Evolutionary conservation across 2,113 vertebrate species (phyloP).

Genomic region (Marcusenius ussheri): DNA sequence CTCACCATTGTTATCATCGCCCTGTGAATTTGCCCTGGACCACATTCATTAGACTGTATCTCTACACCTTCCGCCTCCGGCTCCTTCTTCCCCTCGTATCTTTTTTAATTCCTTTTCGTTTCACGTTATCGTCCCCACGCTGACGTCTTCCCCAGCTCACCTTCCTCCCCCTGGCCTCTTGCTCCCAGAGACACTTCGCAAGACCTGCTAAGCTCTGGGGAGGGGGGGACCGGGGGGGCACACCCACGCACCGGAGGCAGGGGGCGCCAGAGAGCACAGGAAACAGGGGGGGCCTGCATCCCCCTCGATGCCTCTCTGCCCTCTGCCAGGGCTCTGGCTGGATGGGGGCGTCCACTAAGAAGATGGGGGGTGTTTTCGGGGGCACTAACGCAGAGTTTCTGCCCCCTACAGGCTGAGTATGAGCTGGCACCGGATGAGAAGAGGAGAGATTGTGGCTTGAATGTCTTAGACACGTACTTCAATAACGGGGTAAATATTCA

Average conservation of each 20-base stretch:
- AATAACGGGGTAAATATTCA: slow-evolving; percentile 66
- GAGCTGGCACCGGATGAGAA: slow-evolving; percentile 78
- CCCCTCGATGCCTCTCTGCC: not conserved
- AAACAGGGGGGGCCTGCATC: not conserved
- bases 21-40: not conserved
- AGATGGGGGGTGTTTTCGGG: not conserved
- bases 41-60: not conserved
- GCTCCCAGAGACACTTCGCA: not conserved
- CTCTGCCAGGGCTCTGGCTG: not conserved
- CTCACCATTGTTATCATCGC: not conserved
- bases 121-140: not conserved
- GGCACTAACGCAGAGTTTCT: not conserved
- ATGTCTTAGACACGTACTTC: slow-evolving; percentile 74
- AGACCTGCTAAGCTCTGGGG: too few relatives aligned
- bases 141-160: not conserved
- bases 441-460: slow-evolving; percentile 66
- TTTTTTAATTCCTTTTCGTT: not conserved
- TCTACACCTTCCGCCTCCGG: not conserved
- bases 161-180: not conserved
- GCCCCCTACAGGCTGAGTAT: slow-evolving; percentile 68
- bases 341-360: not conserved
- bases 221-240: not conserved
- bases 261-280: not conserved
- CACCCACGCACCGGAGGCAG: not conserved
- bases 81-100: not conserved